Base-by-base conservation (phyloP, 2,797 vertebrate species). In the Naso thynnoides region DNA sequence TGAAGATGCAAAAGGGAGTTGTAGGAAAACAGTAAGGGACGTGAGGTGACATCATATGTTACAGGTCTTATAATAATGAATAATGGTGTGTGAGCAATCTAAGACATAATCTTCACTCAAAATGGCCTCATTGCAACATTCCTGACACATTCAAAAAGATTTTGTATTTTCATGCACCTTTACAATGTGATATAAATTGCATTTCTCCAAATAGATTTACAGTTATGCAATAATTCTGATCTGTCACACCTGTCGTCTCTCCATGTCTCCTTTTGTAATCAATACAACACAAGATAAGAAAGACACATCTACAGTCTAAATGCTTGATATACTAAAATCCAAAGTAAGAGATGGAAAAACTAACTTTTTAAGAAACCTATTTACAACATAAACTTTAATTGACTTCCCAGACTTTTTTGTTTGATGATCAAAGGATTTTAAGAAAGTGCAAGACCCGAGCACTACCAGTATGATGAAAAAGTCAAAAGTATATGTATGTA, bases 41-140 rank as follows among this genome's bases (percentile, higher is more conserved):
- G 26, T 44, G 13, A 26, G 41, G 6, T 19, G 3, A n/a, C 23
- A 47, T 52, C 0, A 18, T 24, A 39, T 41, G 0, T 53, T 44
- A 42, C 7, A 36, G 45, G 38, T 66, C 16, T 47, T 57, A n/a
- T 55, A 58, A 52, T 33, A 29, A 39, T 27, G n/a, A 62, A 36
- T 3, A 11, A 18, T 19, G 26, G 3, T 48, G 7, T 57, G 8
- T 29, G 16, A n/a, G n/a, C 16, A 23, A 55, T 52, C 4, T 47
- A 7, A 47, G 18, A 33, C 1, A 15, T 61, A 68, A 48, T 70
- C 42, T 47, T 50, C 52, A 70, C 65, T 78, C 70, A 58, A 52
- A 70, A 70, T 70, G 58, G 26, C 54, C 60, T 53, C 3, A 54
- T 36, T 62, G 33, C 69, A 59, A 59, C 27, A 27, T 65, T 53